Percentiles rank a stretch among this genome's conserved stretches.
phyloP scores from a whole-genome alignment of 2,888 invertebrate genomes.

The Drosophila prostipennis region DNA sequence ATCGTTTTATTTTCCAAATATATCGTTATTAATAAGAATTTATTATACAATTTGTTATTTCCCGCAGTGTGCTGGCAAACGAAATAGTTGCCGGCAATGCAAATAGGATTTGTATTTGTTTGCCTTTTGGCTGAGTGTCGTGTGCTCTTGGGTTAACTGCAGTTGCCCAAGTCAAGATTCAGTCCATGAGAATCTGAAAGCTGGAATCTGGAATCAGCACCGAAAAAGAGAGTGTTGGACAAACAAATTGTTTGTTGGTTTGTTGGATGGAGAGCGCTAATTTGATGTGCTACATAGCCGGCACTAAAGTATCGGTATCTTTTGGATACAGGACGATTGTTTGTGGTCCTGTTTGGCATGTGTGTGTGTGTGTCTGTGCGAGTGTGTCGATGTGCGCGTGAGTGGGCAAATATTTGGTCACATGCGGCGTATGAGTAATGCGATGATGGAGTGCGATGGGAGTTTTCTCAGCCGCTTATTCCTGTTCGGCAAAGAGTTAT shows the following conservation, averaged over 20 bases:
- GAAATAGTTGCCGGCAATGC: conserved; percentile 59
- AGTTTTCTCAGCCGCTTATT: conserved; percentile 1
- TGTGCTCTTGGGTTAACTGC: conserved; percentile 29
- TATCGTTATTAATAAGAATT: too few relatives aligned
- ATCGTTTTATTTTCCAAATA: too few relatives aligned
- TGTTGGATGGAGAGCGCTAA: conserved; percentile 32
- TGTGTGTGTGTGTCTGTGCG: conserved; percentile 1
- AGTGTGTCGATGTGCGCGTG: conserved; percentile 16
- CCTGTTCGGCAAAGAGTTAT: conserved; percentile 27
- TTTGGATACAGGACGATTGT: conserved; percentile 10
- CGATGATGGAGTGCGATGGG: conserved; percentile 28
- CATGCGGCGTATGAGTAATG: conserved; percentile 67
- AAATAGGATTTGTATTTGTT: conserved; percentile 76
- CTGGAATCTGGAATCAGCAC: neutral
- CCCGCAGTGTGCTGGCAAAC: neutral
- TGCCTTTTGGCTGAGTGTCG: conserved; percentile 70
- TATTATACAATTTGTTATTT: neutral
- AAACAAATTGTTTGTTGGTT: conserved; percentile 37
- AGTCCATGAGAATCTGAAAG: neutral
- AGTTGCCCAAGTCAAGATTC: neutral
- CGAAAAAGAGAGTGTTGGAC: conserved; percentile 34
- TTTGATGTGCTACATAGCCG: conserved; percentile 28
- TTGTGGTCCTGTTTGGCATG: conserved; percentile 12
- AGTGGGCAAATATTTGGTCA: conserved; percentile 63
- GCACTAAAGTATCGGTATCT: conserved; percentile 38